These are phyloP conservation scores for Ptyas mucosa DNA, from an alignment of 2,113 vertebrate species.

Conservation along the genomic window DNA sequence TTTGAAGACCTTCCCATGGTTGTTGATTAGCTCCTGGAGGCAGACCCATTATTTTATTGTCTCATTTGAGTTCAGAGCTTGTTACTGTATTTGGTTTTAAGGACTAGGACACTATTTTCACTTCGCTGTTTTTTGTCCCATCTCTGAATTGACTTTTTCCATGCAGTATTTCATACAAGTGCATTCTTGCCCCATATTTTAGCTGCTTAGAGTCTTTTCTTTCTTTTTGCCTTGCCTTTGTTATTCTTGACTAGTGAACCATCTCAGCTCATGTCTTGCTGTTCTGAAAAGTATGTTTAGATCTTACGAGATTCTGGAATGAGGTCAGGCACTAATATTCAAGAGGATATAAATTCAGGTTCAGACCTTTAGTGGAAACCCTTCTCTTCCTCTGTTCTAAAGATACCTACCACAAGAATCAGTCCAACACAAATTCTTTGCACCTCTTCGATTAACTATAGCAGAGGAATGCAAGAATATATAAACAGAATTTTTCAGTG, in stretches of 20 bases:
- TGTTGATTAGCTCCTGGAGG: not conserved
- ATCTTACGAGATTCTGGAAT: not conserved
- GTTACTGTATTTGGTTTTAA: not conserved
- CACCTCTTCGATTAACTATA: not conserved
- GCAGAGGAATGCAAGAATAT: not conserved
- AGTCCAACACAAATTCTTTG: not conserved
- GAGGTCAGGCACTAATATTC: not conserved
- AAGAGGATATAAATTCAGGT: not conserved
- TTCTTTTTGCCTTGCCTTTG: not conserved
- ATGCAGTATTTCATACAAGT: not conserved
- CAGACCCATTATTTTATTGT: not conserved
- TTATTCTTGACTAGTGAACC: not conserved
- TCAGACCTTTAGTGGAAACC: not conserved
- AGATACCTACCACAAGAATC: not conserved
- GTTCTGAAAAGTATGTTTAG: not conserved
- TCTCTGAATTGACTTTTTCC: not conserved
- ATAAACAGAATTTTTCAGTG: not conserved
- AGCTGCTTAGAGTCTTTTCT: not conserved
- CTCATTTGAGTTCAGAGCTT: not conserved
- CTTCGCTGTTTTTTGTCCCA: not conserved
- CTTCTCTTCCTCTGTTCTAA: not conserved
- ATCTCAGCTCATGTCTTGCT: not conserved
- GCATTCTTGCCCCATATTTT: not conserved
- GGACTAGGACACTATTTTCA: not conserved
- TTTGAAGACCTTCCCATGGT: not conserved